phyloP scores from a whole-genome alignment of 2,113 vertebrate species.

The Dicaeum eximium region DNA sequence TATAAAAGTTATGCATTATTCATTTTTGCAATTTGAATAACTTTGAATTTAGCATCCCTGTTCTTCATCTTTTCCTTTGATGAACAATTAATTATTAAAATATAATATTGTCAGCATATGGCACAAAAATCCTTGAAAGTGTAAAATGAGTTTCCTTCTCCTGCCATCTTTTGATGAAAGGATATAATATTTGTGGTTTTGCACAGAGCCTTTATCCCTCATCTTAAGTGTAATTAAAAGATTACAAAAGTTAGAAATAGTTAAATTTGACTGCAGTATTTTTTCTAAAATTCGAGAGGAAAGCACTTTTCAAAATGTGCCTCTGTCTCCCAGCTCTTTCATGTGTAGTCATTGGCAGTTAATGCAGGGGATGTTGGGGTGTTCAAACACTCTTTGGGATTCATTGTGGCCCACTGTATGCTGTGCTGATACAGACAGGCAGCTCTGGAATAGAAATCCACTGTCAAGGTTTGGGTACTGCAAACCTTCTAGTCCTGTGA shows the following conservation, averaged over 20 bases:
- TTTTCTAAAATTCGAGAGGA: background rate
- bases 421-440: background rate
- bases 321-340: background rate
- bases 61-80: slow-evolving; percentile 80
- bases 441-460: background rate
- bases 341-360: background rate
- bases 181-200: background rate
- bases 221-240: slow-evolving; percentile 30
- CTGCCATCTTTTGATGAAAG: slow-evolving; percentile 51
- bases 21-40: slow-evolving; percentile 80
- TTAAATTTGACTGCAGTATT: background rate
- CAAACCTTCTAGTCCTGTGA: background rate
- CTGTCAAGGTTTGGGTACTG: background rate
- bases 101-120: slow-evolving; percentile 80
- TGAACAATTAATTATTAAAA: slow-evolving; percentile 88
- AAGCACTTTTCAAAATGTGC: background rate
- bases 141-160: slow-evolving; percentile 55
- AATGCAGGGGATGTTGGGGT: background rate
- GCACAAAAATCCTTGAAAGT: slow-evolving; percentile 66
- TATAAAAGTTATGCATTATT: slow-evolving; percentile 88
- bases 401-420: background rate
- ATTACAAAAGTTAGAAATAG: slow-evolving; percentile 6
- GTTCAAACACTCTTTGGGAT: background rate
- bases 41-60: slow-evolving; percentile 81
- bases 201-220: background rate